Evolutionary conservation across 2,113 vertebrate genomes (phyloP).

Genomic region (Percopsis transmontana): DNA sequence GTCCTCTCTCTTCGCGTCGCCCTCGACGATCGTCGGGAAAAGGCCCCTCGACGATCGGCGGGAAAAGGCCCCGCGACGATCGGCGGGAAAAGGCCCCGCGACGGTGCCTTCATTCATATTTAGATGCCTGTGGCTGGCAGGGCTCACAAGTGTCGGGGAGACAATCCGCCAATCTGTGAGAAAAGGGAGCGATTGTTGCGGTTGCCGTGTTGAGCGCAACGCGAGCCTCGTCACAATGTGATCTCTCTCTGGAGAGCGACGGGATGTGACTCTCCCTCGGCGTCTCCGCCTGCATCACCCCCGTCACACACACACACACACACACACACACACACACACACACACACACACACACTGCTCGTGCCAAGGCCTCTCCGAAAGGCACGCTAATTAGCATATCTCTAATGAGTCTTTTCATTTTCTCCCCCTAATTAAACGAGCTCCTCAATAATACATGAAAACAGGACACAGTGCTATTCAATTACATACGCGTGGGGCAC

Average conservation of each 20-base stretch:
- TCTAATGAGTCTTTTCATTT: slow-evolving; percentile 83
- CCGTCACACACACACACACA: not conserved
- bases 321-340: too few species aligned
- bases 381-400: slow-evolving; percentile 80
- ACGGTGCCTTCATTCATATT: too few species aligned
- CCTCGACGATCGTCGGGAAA: slow-evolving; percentile 1
- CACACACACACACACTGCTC: slow-evolving; percentile 33
- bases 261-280: slow-evolving; percentile 23
- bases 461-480: slow-evolving; percentile 76
- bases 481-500: slow-evolving; percentile 73
- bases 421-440: slow-evolving; percentile 80
- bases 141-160: too few species aligned
- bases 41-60: too few species aligned
- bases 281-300: not conserved
- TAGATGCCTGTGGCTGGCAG: too few species aligned
- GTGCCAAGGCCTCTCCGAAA: slow-evolving; percentile 68
- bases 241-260: not conserved
- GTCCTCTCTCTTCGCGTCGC: not conserved
- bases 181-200: too few species aligned
- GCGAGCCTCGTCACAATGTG: too few species aligned
- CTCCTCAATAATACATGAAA: slow-evolving; percentile 83
- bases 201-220: too few species aligned
- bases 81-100: too few species aligned
- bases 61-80: too few species aligned
- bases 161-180: too few species aligned